Evolutionary conservation across 2,113 vertebrate species (phyloP).

Genomic region (Amazona guildingii): DNA sequence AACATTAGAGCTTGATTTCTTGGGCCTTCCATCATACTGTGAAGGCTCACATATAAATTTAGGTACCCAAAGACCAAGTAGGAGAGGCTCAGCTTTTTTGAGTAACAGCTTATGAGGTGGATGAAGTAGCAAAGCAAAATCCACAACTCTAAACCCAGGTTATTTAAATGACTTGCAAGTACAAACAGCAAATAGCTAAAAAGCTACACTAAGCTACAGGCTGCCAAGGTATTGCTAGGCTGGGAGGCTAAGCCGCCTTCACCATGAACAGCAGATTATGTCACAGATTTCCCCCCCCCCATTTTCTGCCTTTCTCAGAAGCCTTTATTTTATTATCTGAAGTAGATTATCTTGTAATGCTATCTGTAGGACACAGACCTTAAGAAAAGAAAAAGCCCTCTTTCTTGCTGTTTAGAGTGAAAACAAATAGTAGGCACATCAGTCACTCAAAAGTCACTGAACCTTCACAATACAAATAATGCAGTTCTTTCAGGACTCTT

Average conservation of each 20-base stretch:
- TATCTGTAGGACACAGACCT: background rate
- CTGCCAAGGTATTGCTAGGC: background rate
- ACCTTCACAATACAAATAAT: background rate
- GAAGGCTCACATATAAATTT: background rate
- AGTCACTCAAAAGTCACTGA: background rate
- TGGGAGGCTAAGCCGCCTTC: background rate
- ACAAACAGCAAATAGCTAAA: background rate
- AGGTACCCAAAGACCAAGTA: background rate
- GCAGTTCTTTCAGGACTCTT: background rate
- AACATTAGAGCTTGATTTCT: background rate
- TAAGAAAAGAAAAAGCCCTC: background rate
- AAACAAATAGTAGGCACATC: background rate
- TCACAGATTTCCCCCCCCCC: background rate
- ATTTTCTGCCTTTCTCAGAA: background rate
- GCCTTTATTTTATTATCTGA: background rate
- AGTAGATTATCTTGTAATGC: background rate
- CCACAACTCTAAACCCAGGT: background rate
- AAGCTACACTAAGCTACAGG: background rate
- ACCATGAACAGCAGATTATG: background rate
- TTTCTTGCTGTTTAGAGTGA: background rate
- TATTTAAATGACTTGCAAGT: slow-evolving; percentile 2
- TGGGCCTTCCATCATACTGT: background rate
- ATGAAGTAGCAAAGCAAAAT: slow-evolving; percentile 4
- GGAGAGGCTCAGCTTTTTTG: background rate
- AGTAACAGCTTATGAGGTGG: background rate